Percentiles rank a stretch among this genome's conserved stretches.
Evolutionary conservation across 2,113 vertebrate genomes (phyloP).

Genomic region (Hemiscyllium ocellatum): DNA sequence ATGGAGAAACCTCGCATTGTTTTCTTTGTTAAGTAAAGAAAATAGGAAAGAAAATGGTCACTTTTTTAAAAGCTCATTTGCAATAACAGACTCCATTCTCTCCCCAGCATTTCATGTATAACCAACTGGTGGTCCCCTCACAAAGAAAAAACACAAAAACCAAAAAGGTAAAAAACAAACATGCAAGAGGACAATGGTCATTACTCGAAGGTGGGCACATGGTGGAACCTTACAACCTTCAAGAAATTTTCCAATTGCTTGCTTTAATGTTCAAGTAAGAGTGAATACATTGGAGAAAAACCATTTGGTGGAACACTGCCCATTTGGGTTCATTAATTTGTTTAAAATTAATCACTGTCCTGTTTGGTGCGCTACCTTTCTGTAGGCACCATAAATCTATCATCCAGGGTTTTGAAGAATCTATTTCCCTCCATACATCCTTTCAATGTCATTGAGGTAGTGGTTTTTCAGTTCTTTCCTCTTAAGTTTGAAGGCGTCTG

Average conservation of each 20-base stretch:
- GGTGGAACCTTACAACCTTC: not conserved
- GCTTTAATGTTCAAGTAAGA: not conserved
- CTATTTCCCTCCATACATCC: conserved; percentile 93
- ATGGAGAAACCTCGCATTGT: too few relatives aligned
- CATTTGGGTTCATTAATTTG: not conserved
- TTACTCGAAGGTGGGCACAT: not conserved
- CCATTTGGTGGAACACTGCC: not conserved
- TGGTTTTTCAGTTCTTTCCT: conserved; percentile 92
- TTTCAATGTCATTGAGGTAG: conserved; percentile 86
- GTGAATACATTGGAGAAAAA: not conserved
- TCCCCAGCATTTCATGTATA: not conserved
- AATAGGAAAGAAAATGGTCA: not conserved
- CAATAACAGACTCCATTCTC: not conserved
- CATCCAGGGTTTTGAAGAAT: conserved; percentile 17
- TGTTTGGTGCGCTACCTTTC: not conserved
- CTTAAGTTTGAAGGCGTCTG: conserved; percentile 95
- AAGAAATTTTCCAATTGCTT: conserved; percentile 8
- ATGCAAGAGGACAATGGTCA: conserved; percentile 17
- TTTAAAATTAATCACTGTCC: conserved; percentile 16
- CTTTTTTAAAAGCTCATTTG: not conserved
- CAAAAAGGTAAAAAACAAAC: not conserved
- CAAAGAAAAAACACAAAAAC: not conserved
- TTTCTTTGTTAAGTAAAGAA: not conserved
- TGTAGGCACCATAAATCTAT: not conserved
- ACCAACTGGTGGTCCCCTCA: not conserved